These are phyloP conservation scores for Protophormia terraenovae DNA, from an alignment of 2,888 invertebrate genomes.

Conservation along the genomic window DNA sequence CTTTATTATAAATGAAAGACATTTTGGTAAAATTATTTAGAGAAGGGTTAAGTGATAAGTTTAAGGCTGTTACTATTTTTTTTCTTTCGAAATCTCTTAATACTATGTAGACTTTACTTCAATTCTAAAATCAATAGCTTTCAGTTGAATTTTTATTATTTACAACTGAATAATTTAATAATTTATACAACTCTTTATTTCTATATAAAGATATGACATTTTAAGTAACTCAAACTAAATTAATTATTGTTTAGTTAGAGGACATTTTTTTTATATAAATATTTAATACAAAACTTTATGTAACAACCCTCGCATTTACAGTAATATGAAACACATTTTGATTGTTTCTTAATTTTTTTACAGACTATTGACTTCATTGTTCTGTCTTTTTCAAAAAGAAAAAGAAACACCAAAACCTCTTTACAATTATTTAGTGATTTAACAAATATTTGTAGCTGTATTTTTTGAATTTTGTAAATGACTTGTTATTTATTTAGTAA, in stretches of 20 bases:
- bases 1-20: background rate
- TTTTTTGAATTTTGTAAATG: conserved; percentile 27
- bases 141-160: no score
- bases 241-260: no score
- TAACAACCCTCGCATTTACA: conserved; percentile 29
- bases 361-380: conserved; percentile 51
- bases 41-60: conserved; percentile 6
- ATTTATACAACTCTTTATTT: no score
- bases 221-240: no score
- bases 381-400: conserved; percentile 1
- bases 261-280: no score
- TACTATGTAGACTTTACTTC: no score
- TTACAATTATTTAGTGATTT: conserved; percentile 13
- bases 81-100: no score
- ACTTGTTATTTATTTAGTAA: conserved; percentile 49
- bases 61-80: background rate
- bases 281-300: no score
- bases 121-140: no score
- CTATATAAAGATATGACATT: no score
- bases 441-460: conserved; percentile 16
- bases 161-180: no score
- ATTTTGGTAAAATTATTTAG: background rate
- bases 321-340: background rate
- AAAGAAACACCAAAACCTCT: conserved; percentile 3
- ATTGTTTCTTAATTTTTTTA: conserved; percentile 51